phyloP scores from a whole-genome alignment of 2,888 invertebrate species.

The Andrena bucephala region DNA sequence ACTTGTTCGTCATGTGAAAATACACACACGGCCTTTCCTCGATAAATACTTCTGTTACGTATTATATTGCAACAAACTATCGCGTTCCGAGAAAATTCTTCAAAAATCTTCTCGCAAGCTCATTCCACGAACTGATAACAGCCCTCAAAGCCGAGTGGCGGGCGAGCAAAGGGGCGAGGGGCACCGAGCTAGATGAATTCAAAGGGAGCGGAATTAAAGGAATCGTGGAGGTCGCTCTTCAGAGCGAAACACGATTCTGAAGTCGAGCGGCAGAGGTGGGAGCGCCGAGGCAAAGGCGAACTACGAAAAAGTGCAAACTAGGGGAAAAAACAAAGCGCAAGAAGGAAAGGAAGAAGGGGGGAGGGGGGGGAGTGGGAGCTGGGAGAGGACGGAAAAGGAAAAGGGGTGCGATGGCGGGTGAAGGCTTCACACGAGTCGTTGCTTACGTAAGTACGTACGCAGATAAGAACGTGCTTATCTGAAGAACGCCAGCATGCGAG shows the following conservation, averaged over 20 bases:
- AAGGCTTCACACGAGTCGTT: constrained; percentile 62
- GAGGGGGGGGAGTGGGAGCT: background rate
- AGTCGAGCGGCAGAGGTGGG: background rate
- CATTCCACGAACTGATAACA: background rate
- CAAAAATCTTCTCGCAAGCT: too few species aligned
- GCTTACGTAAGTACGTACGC: constrained; percentile 72
- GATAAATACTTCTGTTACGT: too few species aligned
- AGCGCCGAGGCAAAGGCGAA: background rate
- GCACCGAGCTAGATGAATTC: background rate
- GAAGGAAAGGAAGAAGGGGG: background rate
- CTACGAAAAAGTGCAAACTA: background rate
- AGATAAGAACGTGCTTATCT: constrained; percentile 76
- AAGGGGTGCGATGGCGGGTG: constrained; percentile 52
- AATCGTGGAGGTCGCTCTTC: background rate
- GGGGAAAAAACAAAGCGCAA: constrained; percentile 13
- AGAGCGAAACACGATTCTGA: constrained; percentile 23
- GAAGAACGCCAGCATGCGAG: constrained; percentile 68
- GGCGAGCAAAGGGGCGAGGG: too few species aligned
- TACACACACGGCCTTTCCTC: too few species aligned
- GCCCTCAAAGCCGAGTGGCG: background rate
- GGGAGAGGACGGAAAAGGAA: constrained; percentile 35
- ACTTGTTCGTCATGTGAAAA: too few species aligned
- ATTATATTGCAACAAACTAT: too few species aligned
- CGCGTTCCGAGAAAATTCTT: too few species aligned
- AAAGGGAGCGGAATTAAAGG: background rate